Percentiles rank a stretch among this genome's conserved stretches.
Evolutionary conservation across 2,888 invertebrate genomes (phyloP).

Genomic region (Limenitis camilla): DNA sequence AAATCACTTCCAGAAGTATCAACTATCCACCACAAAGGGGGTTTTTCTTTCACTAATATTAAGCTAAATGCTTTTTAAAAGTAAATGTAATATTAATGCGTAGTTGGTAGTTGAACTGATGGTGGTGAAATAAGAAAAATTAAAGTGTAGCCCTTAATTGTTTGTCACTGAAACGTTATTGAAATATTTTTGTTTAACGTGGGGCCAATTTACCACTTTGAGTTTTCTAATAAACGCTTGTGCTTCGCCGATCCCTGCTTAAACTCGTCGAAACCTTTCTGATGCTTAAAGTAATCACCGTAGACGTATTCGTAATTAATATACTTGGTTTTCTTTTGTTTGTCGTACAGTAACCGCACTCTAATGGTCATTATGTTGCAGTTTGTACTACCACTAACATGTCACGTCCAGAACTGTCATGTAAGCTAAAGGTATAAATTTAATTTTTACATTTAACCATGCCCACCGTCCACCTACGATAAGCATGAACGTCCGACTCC

Average conservation of each 20-base stretch:
- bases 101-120: constrained; percentile 70
- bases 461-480: constrained; percentile 53
- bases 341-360: constrained; percentile 75
- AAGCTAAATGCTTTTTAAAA: constrained; percentile 44
- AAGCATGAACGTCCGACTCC: constrained; percentile 61
- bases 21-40: constrained; percentile 69
- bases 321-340: constrained; percentile 71
- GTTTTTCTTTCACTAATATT: constrained; percentile 49
- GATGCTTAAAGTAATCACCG: constrained; percentile 71
- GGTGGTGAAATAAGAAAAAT: constrained; percentile 58
- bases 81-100: constrained; percentile 44
- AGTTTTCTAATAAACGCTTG: constrained; percentile 59
- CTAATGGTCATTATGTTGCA: constrained; percentile 76
- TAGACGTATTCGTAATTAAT: constrained; percentile 69
- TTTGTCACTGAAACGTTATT: constrained; percentile 11
- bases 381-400: constrained; percentile 75
- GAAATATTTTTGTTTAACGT: constrained; percentile 18
- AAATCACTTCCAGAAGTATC: constrained; percentile 57
- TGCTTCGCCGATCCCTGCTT: constrained; percentile 71
- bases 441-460: constrained; percentile 68
- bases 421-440: constrained; percentile 74
- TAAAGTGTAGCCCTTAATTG: constrained; percentile 40
- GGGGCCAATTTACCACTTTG: constrained; percentile 43
- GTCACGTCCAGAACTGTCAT: constrained; percentile 75
- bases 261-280: constrained; percentile 66